A percentile compares a stretch with the other conserved stretches of the same genome.
Conservation (phyloP, 2,113 vertebrate genomes). For the Mobula hypostoma region DNA sequence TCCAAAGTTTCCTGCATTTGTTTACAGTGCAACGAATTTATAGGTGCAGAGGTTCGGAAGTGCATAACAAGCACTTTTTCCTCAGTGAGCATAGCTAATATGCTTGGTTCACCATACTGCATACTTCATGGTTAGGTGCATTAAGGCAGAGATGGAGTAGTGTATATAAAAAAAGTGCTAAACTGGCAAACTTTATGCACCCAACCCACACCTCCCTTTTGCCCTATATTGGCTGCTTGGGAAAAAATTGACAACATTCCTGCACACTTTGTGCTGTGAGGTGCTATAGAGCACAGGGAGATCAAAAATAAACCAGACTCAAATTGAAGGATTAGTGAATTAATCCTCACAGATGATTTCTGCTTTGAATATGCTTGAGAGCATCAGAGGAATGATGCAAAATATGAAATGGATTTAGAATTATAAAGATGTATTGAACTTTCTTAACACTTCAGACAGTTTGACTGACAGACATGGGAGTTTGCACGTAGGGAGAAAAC, state of each 20-base stretch:
- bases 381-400: not conserved
- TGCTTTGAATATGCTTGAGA: not conserved
- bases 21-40: not conserved
- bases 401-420: not conserved
- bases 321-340: not conserved
- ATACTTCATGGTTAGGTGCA: not conserved
- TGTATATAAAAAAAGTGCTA: not conserved
- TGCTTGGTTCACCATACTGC: not conserved
- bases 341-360: not conserved
- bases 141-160: not conserved
- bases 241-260: not conserved
- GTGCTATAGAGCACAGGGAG: not conserved
- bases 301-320: not conserved
- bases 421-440: not conserved
- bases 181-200: not conserved
- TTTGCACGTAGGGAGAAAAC: not conserved
- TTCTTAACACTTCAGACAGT: not conserved
- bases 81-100: not conserved
- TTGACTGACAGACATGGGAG: not conserved
- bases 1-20: too few species aligned
- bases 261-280: not conserved
- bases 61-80: not conserved
- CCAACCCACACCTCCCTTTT: not conserved
- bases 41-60: not conserved
- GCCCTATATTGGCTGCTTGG: too few species aligned